These are phyloP conservation scores for Pachypanchax playfairii DNA, from an alignment of 2,113 vertebrate genomes.

Conservation along the genomic window DNA sequence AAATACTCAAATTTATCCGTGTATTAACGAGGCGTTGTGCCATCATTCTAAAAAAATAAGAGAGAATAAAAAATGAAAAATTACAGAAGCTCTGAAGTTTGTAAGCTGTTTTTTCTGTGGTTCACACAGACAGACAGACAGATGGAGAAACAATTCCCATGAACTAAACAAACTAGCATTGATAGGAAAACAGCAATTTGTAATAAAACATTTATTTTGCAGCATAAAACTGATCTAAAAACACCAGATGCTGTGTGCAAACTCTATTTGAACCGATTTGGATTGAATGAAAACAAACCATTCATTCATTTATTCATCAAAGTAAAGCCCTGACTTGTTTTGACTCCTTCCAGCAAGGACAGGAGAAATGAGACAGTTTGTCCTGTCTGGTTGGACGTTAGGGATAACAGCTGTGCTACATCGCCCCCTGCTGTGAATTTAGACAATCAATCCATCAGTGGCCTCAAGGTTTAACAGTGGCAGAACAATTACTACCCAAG, in stretches of 20 bases:
- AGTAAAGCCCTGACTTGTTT: constrained; percentile 51
- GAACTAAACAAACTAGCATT: too few relatives aligned
- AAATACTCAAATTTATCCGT: constrained; percentile 29
- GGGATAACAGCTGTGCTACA: constrained; percentile 25
- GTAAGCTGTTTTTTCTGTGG: constrained; percentile 3
- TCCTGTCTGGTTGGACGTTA: constrained; percentile 41
- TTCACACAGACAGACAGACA: neutral
- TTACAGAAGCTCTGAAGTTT: neutral
- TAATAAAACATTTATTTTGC: neutral
- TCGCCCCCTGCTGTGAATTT: constrained; percentile 54
- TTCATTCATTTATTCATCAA: too few relatives aligned
- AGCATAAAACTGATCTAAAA: neutral
- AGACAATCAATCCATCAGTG: neutral
- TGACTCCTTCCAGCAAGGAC: constrained; percentile 55
- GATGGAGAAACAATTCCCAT: neutral
- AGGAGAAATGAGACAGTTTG: constrained; percentile 25
- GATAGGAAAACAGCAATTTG: too few relatives aligned
- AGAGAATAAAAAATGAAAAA: neutral
- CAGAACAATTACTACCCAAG: neutral
- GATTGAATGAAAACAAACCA: neutral
- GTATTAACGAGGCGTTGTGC: constrained; percentile 14
- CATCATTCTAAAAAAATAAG: constrained; percentile 11
- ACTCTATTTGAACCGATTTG: too few relatives aligned
- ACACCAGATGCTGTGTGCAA: neutral
- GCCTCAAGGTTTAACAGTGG: neutral